Evolutionary conservation across 2,113 vertebrate species (phyloP), one percentile per base, ranked within the genome.

Genomic region (Urocynchramus pylzowi): DNA sequence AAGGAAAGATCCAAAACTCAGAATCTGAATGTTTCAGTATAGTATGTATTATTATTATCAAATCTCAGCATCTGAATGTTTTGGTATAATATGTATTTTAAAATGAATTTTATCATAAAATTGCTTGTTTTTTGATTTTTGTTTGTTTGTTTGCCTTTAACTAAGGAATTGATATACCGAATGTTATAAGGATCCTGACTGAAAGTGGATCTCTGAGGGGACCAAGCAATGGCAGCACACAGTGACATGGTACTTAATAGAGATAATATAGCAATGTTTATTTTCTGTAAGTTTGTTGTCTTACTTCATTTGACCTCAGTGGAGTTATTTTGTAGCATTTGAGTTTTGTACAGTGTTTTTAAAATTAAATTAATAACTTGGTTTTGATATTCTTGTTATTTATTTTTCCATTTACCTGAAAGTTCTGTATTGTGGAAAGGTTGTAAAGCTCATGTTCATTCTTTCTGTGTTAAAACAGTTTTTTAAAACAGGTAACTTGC

Each of bases 101-200:
- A 83, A 53, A 41, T 82, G 1, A 26, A 73, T 65, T 87, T 87
- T 74, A 28, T 57, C 10, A 60, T 59, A 37, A 92, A 65, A 14
- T 49, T 23, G 19, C 23, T 90, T 69, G 61, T 24, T 87, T 95
- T 60, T 27, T 89, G 31, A 1, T 64, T 80, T 80, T 61, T 70
- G 20, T 91, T 64, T 71, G 24, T 79, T 82, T 79, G 30, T 65
- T 95, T 91, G 44, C 44, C 61, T 92, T 79, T 65, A 57, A 75
- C 83, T 44, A 93, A 97, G 97, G 96, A 93, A 95, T 96, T 53
- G 93, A 96, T 61, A 91, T 96, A 76, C 89, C 82, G 0, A 95
- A 84, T 17, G 89, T 97, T 89, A 37, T 94, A 88, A 83, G 91
- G 81, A 97, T 97, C 78, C 90, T 97, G 71, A 89, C 93, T 73